Evolutionary conservation across 1,140 invertebrate species (phyloP).

Genomic region (Microplitis demolitor): DNA sequence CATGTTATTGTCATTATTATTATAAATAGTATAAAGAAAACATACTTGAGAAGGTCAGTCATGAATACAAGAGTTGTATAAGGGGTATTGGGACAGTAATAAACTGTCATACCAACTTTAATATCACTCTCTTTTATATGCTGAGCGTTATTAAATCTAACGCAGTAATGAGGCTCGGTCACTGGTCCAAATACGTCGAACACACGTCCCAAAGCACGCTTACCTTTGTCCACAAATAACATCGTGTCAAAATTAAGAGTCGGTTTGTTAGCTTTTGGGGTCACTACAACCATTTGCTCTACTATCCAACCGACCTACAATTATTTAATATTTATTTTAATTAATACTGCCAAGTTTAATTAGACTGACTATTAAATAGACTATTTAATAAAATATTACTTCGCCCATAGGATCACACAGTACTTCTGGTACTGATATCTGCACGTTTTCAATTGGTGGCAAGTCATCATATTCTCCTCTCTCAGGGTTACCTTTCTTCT

Average conservation of each 20-base stretch:
- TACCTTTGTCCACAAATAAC: conserved; percentile 77
- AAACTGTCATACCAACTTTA: conserved; percentile 71
- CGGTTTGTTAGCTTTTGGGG: conserved; percentile 64
- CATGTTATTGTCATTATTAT: not conserved
- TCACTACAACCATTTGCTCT: conserved; percentile 53
- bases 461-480: conserved; percentile 69
- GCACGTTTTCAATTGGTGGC: conserved; percentile 82
- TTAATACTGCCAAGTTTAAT: conserved; percentile 11
- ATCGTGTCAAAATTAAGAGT: conserved; percentile 84
- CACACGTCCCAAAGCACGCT: conserved; percentile 75
- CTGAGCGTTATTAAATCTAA: conserved; percentile 79
- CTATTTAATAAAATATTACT: conserved; percentile 55
- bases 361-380: conserved; percentile 13
- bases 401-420: conserved; percentile 76
- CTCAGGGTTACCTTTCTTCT: conserved; percentile 7
- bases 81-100: conserved; percentile 75
- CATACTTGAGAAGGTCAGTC: conserved; percentile 71
- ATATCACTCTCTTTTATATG: conserved; percentile 73
- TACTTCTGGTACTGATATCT: conserved; percentile 77
- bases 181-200: conserved; percentile 91
- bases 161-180: conserved; percentile 76
- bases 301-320: conserved; percentile 54
- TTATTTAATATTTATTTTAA: conserved; percentile 16
- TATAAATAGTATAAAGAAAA: conserved; percentile 18
- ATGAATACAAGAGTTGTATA: conserved; percentile 79